These are phyloP conservation scores for Conus betulinus DNA, from an alignment of 1,140 invertebrate genomes.

Conservation along the genomic window DNA sequence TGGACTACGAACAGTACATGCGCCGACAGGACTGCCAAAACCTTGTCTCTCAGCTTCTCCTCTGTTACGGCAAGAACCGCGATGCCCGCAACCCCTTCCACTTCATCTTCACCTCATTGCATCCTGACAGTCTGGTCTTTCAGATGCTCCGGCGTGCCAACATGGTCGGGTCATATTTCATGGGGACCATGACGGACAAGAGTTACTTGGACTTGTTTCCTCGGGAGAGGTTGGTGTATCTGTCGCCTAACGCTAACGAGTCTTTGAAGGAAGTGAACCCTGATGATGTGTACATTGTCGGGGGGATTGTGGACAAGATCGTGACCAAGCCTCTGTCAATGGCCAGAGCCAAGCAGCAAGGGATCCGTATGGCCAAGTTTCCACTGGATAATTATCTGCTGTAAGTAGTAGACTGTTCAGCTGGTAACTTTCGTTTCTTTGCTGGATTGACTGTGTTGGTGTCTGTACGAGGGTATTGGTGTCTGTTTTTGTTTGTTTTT, in stretches of 20 bases:
- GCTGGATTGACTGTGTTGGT: not conserved
- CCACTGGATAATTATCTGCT: constrained; percentile 85
- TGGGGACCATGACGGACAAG: constrained; percentile 79
- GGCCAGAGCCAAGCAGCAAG: constrained; percentile 90
- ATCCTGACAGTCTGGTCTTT: constrained; percentile 10
- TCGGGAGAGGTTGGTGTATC: constrained; percentile 87
- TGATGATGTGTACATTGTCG: constrained; percentile 90
- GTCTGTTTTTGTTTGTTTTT: not conserved
- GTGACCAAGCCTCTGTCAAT: constrained; percentile 85
- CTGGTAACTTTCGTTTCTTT: not conserved
- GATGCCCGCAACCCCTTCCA: constrained; percentile 42
- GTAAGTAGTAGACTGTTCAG: constrained; percentile 77
- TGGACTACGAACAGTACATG: constrained; percentile 49
- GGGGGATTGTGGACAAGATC: constrained; percentile 87
- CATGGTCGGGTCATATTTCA: not conserved
- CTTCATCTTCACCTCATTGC: constrained; percentile 36
- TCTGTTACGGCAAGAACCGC: constrained; percentile 38
- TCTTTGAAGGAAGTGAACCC: constrained; percentile 83
- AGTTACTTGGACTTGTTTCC: constrained; percentile 91
- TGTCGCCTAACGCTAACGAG: constrained; percentile 87
- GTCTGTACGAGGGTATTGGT: not conserved
- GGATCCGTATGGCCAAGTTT: constrained; percentile 85
- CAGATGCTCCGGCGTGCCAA: not conserved
- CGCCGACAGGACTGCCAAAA: constrained; percentile 36
- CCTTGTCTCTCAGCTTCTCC: constrained; percentile 37